phyloP scores from a whole-genome alignment of 2,797 vertebrate genomes.

The Chelonia mydas region DNA sequence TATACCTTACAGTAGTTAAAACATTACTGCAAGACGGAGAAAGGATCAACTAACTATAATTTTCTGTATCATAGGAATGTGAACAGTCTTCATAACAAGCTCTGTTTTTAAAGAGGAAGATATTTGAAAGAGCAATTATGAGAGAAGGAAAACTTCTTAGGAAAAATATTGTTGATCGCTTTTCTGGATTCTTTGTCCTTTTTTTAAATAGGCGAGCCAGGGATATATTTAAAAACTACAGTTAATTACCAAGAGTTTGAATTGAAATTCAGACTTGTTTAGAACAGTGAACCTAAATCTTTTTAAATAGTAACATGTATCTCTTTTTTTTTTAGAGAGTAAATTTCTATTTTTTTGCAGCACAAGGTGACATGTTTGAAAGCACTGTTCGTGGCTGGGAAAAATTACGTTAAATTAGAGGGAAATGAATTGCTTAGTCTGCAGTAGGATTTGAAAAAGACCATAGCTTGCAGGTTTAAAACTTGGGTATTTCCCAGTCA shows the following conservation, averaged over 20 bases:
- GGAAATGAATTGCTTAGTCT: not conserved
- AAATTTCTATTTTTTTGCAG: conserved; percentile 8
- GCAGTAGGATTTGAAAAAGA: not conserved
- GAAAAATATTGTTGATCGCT: conserved; percentile 10
- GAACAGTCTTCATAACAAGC: conserved; percentile 62
- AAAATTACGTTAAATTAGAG: not conserved
- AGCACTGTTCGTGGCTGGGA: conserved; percentile 31
- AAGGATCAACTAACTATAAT: conserved; percentile 49
- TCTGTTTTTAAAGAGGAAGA: conserved; percentile 57
- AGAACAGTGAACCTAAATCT: not conserved
- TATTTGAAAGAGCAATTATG: conserved; percentile 36
- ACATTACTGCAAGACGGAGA: conserved; percentile 52
- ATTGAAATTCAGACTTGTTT: conserved; percentile 13
- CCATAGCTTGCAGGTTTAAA: not conserved
- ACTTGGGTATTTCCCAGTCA: not conserved
- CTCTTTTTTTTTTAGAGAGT: not conserved
- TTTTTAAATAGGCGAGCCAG: conserved; percentile 1
- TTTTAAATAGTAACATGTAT: not conserved
- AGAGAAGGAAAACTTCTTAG: conserved; percentile 40
- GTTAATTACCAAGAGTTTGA: not conserved
- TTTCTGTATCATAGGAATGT: conserved; percentile 67
- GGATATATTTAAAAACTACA: conserved; percentile 12
- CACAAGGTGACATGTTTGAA: conserved; percentile 36
- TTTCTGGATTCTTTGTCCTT: conserved; percentile 1
- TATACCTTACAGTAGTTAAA: conserved; percentile 43